A percentile compares a stretch with the other conserved stretches of the same genome.
phyloP scores from a whole-genome alignment of 2,888 invertebrate species.

The Eupeodes luniger region DNA sequence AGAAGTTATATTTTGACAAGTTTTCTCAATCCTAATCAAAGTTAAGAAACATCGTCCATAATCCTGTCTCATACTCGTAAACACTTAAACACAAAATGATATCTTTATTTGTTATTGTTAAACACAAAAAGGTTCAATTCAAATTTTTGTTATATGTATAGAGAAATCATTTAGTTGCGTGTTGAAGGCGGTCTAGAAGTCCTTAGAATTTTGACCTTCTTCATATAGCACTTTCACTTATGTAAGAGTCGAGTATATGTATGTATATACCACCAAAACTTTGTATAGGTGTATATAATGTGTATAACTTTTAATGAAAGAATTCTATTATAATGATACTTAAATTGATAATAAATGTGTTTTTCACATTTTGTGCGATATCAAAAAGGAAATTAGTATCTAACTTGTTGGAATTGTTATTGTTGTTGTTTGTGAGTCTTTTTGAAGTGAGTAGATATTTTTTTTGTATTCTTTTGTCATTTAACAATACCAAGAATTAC shows the following conservation, averaged over 20 bases:
- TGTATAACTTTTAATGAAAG: slow-evolving; percentile 19
- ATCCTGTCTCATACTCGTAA: not conserved
- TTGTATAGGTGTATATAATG: not conserved
- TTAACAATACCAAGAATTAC: not conserved
- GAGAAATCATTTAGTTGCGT: slow-evolving; percentile 18
- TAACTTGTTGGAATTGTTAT: slow-evolving; percentile 39
- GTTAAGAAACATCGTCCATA: slow-evolving; percentile 12
- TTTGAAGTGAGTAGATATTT: not conserved
- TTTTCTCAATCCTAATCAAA: slow-evolving; percentile 68
- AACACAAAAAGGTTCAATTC: slow-evolving; percentile 21
- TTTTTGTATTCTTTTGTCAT: slow-evolving; percentile 20
- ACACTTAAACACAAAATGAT: slow-evolving; percentile 2
- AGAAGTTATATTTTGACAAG: slow-evolving; percentile 53
- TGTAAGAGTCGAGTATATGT: no score
- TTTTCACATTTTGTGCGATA: slow-evolving; percentile 7
- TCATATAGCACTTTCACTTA: not conserved
- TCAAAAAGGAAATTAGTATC: slow-evolving; percentile 38
- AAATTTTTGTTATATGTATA: slow-evolving; percentile 31
- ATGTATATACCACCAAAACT: not conserved
- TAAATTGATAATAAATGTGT: slow-evolving; percentile 71
- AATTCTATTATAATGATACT: slow-evolving; percentile 71
- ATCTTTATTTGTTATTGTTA: not conserved
- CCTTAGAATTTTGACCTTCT: slow-evolving; percentile 24
- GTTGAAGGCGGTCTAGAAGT: not conserved
- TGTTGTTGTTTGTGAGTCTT: not conserved